Evolutionary conservation across 2,113 vertebrate genomes (phyloP).

Genomic region (Psittacus erithacus): DNA sequence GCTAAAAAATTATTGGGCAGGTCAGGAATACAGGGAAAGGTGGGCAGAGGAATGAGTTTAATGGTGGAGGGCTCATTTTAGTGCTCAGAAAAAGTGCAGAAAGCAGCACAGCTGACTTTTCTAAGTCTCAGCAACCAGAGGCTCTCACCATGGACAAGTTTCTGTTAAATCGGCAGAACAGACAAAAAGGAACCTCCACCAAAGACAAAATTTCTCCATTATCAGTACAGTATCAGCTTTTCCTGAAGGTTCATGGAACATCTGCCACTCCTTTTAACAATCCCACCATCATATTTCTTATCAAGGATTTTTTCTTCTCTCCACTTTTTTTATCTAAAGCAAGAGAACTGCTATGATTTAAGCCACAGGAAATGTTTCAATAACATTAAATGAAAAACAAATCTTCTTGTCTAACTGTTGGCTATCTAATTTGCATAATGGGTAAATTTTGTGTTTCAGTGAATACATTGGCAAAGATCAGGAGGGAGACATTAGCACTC

Average conservation of each 20-base stretch:
- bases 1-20: conserved; percentile 16
- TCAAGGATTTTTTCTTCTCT: not conserved
- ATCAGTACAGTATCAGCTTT: not conserved
- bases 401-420: not conserved
- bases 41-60: not conserved
- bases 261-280: not conserved
- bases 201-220: not conserved
- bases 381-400: not conserved
- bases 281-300: not conserved
- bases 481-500: not conserved
- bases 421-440: not conserved
- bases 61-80: not conserved
- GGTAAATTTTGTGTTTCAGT: not conserved
- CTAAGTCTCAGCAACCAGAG: not conserved
- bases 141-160: not conserved
- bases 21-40: not conserved
- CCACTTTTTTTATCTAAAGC: not conserved
- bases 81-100: not conserved
- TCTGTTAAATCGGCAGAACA: not conserved
- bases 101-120: not conserved
- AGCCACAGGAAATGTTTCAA: accelerated
- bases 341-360: not conserved
- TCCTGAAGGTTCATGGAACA: not conserved
- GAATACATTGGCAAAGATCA: not conserved
- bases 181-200: not conserved